Conservation (phyloP, 1,140 invertebrate species). For the Vollenhovia emeryi region DNA sequence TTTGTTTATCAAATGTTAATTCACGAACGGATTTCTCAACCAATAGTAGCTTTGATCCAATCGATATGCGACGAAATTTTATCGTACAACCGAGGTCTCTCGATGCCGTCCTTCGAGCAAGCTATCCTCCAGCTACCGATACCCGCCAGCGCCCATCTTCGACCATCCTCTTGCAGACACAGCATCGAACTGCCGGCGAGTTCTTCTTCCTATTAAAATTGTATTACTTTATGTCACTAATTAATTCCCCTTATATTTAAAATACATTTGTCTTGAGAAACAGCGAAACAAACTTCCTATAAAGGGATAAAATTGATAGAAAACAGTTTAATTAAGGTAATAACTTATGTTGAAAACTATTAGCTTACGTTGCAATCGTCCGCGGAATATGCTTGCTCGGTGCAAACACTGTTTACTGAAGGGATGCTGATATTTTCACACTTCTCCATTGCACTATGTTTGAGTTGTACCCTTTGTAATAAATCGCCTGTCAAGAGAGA, state of each 20-base stretch:
- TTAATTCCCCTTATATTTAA: background rate
- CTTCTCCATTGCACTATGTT: conserved; percentile 90
- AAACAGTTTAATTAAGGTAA: conserved; percentile 1
- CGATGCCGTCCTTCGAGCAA: conserved; percentile 89
- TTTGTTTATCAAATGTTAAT: background rate
- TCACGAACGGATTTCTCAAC: conserved; percentile 60
- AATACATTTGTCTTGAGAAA: background rate
- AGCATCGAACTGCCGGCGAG: conserved; percentile 94
- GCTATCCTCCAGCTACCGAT: conserved; percentile 94
- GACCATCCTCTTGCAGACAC: conserved; percentile 88
- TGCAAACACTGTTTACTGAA: conserved; percentile 92
- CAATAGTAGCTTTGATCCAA: conserved; percentile 91
- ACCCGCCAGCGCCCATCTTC: conserved; percentile 90
- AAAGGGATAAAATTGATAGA: conserved; percentile 5
- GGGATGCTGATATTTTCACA: conserved; percentile 94
- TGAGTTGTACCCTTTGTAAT: conserved; percentile 91
- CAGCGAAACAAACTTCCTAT: background rate
- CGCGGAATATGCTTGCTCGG: conserved; percentile 91
- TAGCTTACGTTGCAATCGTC: conserved; percentile 92
- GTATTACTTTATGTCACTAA: background rate
- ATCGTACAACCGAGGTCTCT: conserved; percentile 92
- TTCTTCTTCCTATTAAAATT: conserved; percentile 91
- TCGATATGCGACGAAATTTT: conserved; percentile 92
- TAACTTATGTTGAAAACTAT: background rate
- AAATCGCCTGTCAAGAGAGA: conserved; percentile 86